phyloP scores from a whole-genome alignment of 2,797 vertebrate genomes.

The Podarcis siculus region DNA sequence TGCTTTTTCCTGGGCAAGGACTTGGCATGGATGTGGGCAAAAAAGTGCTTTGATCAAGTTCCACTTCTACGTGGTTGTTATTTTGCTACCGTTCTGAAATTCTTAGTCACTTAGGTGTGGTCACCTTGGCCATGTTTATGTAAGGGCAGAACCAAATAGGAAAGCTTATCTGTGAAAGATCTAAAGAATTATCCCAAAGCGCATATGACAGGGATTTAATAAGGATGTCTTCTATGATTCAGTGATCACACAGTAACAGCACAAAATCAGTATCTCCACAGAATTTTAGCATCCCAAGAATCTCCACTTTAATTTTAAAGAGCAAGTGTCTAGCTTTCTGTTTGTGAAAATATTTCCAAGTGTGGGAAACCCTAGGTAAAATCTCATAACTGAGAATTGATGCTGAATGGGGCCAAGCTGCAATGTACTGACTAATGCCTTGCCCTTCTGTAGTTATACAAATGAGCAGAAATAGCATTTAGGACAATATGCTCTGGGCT shows the following conservation, averaged over 20 bases:
- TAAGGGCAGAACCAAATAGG: not conserved
- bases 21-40: not conserved
- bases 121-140: not conserved
- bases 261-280: not conserved
- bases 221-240: not conserved
- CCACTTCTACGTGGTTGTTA: not conserved
- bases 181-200: not conserved
- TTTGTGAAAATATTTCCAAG: not conserved
- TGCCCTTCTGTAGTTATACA: not conserved
- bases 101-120: not conserved
- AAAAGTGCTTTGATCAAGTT: not conserved
- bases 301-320: not conserved
- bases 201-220: not conserved
- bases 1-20: not conserved
- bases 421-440: not conserved
- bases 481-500: not conserved
- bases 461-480: not conserved
- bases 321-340: not conserved
- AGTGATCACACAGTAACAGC: not conserved
- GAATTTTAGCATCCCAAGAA: not conserved
- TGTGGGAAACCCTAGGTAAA: not conserved
- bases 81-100: not conserved
- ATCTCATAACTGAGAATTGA: not conserved
- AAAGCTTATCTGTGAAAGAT: not conserved
- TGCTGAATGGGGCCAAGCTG: not conserved